Conservation (phyloP, 2,888 invertebrate genomes). For the Xylocampa areola region DNA sequence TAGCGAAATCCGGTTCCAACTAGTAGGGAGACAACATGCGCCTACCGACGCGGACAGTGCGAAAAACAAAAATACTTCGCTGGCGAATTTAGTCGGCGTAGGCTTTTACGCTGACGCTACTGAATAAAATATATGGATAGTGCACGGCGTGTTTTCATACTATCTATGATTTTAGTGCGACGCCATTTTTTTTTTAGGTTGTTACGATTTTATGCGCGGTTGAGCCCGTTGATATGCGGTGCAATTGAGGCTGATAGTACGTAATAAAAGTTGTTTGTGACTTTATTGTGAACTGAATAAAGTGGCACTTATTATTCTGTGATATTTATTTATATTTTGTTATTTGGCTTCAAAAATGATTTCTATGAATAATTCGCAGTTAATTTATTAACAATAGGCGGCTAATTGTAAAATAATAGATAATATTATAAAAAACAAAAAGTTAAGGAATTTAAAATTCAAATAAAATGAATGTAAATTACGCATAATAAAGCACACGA, state of each 20-base stretch:
- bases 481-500: no score
- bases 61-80: conserved; percentile 63
- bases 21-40: conserved; percentile 66
- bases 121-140: conserved; percentile 74
- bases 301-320: conserved; percentile 7
- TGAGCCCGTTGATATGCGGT: conserved; percentile 41
- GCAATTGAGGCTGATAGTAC: conserved; percentile 40
- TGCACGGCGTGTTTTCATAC: conserved; percentile 57
- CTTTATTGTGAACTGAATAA: conserved; percentile 26
- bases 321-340: background rate
- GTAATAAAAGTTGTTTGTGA: conserved; percentile 24
- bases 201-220: conserved; percentile 52
- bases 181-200: conserved; percentile 50
- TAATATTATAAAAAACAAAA: no score
- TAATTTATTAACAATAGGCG: background rate
- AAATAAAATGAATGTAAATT: no score
- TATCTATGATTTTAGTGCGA: conserved; percentile 62
- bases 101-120: conserved; percentile 64
- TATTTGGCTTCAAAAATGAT: no score
- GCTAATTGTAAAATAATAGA: no score
- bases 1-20: conserved; percentile 60
- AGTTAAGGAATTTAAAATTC: no score
- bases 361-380: background rate
- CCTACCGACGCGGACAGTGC: conserved; percentile 60
- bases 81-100: conserved; percentile 59